Evolutionary conservation across 2,113 vertebrate species (phyloP).

Genomic region (Electrona antarctica): DNA sequence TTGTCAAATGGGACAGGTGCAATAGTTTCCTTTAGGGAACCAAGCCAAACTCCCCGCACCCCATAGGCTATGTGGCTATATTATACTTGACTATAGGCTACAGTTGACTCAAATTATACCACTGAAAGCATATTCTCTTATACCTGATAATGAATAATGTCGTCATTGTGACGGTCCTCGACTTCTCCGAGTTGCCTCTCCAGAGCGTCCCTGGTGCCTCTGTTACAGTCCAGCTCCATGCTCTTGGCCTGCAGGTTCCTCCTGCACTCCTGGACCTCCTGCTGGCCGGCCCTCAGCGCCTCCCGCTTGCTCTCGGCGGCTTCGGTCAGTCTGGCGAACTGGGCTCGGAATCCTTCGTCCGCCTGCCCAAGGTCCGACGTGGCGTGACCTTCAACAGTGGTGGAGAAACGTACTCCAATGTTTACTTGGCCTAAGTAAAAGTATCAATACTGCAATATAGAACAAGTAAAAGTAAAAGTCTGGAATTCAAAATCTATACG

Average conservation of each 20-base stretch:
- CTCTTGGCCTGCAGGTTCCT: conserved; percentile 67
- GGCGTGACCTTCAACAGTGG: conserved; percentile 27
- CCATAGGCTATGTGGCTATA: no score
- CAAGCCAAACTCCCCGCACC: no score
- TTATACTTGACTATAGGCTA: no score
- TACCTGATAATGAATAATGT: conserved; percentile 76
- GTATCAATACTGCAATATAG: no score
- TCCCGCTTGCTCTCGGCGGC: conserved; percentile 69
- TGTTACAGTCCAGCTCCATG: conserved; percentile 72
- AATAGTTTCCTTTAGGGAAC: no score
- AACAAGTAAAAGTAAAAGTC: no score
- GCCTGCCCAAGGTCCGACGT: conserved; percentile 45
- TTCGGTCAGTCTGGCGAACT: conserved; percentile 72
- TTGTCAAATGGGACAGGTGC: no score
- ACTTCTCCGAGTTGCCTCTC: conserved; percentile 74
- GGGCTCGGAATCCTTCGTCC: conserved; percentile 65
- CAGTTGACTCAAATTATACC: no score
- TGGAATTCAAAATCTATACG: no score
- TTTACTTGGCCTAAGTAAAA: no score
- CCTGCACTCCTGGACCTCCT: conserved; percentile 70
- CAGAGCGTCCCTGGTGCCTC: conserved; percentile 71
- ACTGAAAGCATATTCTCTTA: no score
- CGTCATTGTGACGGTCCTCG: conserved; percentile 72
- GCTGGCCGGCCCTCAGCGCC: conserved; percentile 61
- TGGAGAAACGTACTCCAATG: no score